These are phyloP conservation scores for Etheostoma cragini DNA, from an alignment of 2,113 vertebrate genomes.

Conservation along the genomic window DNA sequence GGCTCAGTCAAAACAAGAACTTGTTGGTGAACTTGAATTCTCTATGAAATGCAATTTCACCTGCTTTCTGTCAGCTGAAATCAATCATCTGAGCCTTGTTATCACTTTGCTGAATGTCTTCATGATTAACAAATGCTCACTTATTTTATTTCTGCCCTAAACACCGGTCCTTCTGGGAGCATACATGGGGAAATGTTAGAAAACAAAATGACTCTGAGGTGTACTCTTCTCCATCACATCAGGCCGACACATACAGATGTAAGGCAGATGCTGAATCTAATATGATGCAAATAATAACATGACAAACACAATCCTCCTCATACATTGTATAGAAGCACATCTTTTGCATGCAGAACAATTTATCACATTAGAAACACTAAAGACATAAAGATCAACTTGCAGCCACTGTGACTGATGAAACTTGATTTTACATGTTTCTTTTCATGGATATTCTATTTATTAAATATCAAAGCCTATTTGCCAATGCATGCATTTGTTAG, in stretches of 20 bases:
- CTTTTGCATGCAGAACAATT: not conserved
- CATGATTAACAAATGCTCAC: not conserved
- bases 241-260: not conserved
- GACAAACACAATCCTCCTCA: not conserved
- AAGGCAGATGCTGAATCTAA: not conserved
- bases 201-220: not conserved
- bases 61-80: not conserved
- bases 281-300: not conserved
- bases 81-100: not conserved
- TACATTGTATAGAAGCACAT: not conserved
- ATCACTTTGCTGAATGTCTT: not conserved
- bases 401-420: slow-evolving; percentile 2
- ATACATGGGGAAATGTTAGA: not conserved
- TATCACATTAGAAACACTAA: not conserved
- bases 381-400: not conserved
- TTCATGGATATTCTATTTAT: not conserved
- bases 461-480: slow-evolving; percentile 1
- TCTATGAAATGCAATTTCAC: not conserved
- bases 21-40: not conserved
- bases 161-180: too few species aligned
- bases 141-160: not conserved
- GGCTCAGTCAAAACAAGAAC: not conserved
- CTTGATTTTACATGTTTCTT: not conserved
- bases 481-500: not conserved
- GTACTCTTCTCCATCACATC: not conserved